Conservation (phyloP, 2,797 vertebrate genomes). For the Setipinna tenuifilis region DNA sequence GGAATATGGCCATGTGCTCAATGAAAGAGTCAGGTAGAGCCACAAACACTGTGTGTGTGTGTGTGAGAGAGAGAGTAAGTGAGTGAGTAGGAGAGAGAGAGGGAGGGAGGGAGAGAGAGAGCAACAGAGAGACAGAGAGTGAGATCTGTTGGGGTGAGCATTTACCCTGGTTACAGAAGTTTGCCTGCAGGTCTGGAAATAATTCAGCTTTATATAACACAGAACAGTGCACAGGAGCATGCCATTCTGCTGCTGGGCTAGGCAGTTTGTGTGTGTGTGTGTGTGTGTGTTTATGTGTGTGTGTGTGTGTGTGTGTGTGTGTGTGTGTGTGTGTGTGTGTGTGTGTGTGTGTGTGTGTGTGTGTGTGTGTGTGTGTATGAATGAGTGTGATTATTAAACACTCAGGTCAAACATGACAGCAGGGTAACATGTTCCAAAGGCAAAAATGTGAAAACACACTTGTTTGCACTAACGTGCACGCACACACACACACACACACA, state of each 20-base stretch:
- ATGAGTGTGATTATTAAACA: not conserved
- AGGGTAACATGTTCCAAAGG: conserved; percentile 49
- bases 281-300: not conserved
- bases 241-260: not conserved
- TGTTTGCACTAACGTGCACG: not conserved
- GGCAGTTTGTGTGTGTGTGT: not conserved
- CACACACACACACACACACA: conserved; percentile 20
- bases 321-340: not conserved
- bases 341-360: not conserved
- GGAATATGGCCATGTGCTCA: not conserved
- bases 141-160: not conserved
- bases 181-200: conserved; percentile 31
- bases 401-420: conserved; percentile 40
- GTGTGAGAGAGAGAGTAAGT: not conserved
- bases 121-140: conserved; percentile 13
- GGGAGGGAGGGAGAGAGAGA: not conserved
- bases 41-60: not conserved
- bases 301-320: too few relatives aligned
- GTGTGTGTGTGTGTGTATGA: not conserved
- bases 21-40: too few relatives aligned
- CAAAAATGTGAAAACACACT: conserved; percentile 20
- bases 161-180: not conserved
- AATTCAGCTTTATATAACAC: conserved; percentile 45
- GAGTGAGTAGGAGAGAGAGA: not conserved
- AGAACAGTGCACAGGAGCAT: conserved; percentile 3